phyloP scores from a whole-genome alignment of 2,888 invertebrate species.

The Stomorhina lunata region DNA sequence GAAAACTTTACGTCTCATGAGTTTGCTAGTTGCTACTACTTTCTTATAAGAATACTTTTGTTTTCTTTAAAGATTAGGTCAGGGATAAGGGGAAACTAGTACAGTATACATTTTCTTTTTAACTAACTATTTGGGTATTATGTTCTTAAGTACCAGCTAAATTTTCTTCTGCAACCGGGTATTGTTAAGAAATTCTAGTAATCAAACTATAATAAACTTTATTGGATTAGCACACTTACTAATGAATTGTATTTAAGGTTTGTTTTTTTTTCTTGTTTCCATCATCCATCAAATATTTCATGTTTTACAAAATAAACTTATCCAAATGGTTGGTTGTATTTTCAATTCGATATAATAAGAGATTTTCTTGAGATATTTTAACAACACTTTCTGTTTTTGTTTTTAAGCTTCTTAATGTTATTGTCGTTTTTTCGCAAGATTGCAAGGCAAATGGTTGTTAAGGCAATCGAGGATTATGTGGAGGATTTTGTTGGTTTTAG shows the following conservation, averaged over 20 bases:
- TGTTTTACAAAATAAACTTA: background rate
- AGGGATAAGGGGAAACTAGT: constrained; percentile 33
- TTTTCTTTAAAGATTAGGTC: constrained; percentile 55
- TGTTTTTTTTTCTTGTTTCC: background rate
- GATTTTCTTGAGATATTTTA: constrained; percentile 6
- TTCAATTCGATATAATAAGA: constrained; percentile 11
- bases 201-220: constrained; percentile 9
- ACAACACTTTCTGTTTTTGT: background rate
- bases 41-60: background rate
- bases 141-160: constrained; percentile 28
- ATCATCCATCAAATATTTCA: background rate
- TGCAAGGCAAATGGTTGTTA: background rate
- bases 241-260: constrained; percentile 6
- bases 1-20: no score
- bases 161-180: background rate
- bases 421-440: background rate
- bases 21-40: background rate
- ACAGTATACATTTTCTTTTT: background rate
- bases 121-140: constrained; percentile 25
- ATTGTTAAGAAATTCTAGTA: background rate
- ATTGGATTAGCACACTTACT: constrained; percentile 55
- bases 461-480: background rate
- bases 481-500: no score
- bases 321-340: background rate
- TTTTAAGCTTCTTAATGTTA: background rate